Evolutionary conservation across 1,140 invertebrate species (phyloP).

Genomic region (Panonychus citri): DNA sequence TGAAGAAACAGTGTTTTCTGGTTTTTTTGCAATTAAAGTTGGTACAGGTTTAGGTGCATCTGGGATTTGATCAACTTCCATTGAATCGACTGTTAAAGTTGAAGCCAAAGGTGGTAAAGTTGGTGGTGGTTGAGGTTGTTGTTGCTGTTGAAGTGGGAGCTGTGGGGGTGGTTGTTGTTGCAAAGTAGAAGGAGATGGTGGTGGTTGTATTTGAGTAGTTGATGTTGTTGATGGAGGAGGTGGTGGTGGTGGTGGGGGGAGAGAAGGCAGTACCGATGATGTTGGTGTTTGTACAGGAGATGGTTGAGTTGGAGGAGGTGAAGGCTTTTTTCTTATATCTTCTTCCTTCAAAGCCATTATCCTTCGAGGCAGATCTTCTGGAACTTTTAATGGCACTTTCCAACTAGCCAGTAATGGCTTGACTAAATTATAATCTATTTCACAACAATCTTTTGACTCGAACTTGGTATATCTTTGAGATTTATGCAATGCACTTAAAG

Average conservation of each 20-base stretch:
- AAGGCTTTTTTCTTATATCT: background rate
- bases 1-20: background rate
- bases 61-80: no score
- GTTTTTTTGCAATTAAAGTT: background rate
- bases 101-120: no score
- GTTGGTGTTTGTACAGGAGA: no score
- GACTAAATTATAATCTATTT: slow-evolving; percentile 60
- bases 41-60: background rate
- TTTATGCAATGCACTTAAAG: slow-evolving; percentile 39
- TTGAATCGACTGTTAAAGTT: no score
- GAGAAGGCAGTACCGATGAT: background rate
- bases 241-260: no score
- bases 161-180: background rate
- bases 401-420: slow-evolving; percentile 75
- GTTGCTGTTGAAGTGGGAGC: background rate
- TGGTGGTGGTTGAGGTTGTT: no score
- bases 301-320: no score
- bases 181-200: no score
- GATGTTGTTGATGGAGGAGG: no score
- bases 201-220: background rate
- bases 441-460: slow-evolving; percentile 47
- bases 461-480: slow-evolving; percentile 73
- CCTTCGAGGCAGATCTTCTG: slow-evolving; percentile 33
- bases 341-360: background rate
- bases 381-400: slow-evolving; percentile 70